Percentiles rank a stretch among this genome's conserved stretches.
phyloP scores from a whole-genome alignment of 2,113 vertebrate genomes.

The Otis tarda region DNA sequence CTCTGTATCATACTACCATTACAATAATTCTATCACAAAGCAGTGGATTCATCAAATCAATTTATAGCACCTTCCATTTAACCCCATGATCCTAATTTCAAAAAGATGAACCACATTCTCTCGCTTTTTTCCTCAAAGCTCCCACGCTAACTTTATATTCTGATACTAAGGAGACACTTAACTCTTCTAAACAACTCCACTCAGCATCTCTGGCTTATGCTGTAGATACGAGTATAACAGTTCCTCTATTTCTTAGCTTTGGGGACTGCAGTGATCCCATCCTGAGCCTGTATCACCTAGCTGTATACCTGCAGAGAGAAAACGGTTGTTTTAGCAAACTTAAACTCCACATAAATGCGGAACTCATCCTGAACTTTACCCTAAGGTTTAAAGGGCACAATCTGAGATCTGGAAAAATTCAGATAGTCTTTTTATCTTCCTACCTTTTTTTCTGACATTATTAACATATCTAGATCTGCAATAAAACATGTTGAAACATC shows the following conservation, averaged over 20 bases:
- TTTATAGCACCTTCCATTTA: not conserved
- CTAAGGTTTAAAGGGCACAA: not conserved
- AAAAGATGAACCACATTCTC: not conserved
- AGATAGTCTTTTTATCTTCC: not conserved
- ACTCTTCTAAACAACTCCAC: not conserved
- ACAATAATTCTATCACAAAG: not conserved
- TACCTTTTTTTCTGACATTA: not conserved
- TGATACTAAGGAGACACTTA: not conserved
- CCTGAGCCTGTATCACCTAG: not conserved
- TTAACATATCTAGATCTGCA: not conserved
- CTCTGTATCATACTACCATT: not conserved
- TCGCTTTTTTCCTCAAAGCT: not conserved
- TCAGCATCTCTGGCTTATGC: not conserved
- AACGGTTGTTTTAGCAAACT: not conserved
- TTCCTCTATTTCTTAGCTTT: not conserved
- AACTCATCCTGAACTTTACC: not conserved
- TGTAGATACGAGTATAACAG: not conserved
- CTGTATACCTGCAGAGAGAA: not conserved
- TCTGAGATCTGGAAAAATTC: not conserved
- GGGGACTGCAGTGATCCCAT: not conserved
- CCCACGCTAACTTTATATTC: not conserved
- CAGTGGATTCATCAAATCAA: not conserved
- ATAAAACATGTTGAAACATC: not conserved
- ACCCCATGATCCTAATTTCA: not conserved
- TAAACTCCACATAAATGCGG: not conserved